Conservation (phyloP, 2,888 invertebrate genomes). For the Coenonympha arcania region DNA sequence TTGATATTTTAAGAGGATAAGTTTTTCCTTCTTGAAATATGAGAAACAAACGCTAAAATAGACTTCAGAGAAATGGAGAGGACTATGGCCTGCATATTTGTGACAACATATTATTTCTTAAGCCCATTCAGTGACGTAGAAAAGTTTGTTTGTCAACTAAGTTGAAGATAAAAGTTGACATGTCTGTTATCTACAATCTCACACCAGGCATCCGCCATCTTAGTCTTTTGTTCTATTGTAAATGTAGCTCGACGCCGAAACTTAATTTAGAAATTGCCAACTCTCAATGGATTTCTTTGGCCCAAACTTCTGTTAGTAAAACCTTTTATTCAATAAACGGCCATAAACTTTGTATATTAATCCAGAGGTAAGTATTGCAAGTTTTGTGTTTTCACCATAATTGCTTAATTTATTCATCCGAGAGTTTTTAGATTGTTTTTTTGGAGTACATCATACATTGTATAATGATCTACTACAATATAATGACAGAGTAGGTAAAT, state of each 20-base stretch:
- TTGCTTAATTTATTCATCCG: not conserved
- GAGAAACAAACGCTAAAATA: too few relatives aligned
- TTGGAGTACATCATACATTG: too few relatives aligned
- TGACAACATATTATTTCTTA: too few relatives aligned
- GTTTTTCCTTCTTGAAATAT: too few relatives aligned
- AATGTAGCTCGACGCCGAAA: constrained; percentile 34
- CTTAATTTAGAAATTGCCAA: constrained; percentile 42
- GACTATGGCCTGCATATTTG: too few relatives aligned
- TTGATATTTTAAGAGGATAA: too few relatives aligned
- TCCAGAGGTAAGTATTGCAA: too few relatives aligned
- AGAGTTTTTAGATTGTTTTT: too few relatives aligned
- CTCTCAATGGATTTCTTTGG: constrained; percentile 40
- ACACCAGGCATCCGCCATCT: constrained; percentile 40
- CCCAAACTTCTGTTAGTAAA: constrained; percentile 24
- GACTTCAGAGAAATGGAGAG: too few relatives aligned
- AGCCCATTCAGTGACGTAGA: not conserved
- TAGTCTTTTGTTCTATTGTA: constrained; percentile 45
- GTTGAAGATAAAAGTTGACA: not conserved
- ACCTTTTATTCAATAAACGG: constrained; percentile 10
- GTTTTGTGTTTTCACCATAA: not conserved
- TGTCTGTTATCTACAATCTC: constrained; percentile 29
- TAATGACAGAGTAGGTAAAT: too few relatives aligned
- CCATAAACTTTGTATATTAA: not conserved
- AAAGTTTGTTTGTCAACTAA: not conserved
- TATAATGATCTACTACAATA: too few relatives aligned